Percentiles rank a stretch among this genome's conserved stretches.
phyloP scores from a whole-genome alignment of 1,140 invertebrate species.

The Diorhabda sublineata region DNA sequence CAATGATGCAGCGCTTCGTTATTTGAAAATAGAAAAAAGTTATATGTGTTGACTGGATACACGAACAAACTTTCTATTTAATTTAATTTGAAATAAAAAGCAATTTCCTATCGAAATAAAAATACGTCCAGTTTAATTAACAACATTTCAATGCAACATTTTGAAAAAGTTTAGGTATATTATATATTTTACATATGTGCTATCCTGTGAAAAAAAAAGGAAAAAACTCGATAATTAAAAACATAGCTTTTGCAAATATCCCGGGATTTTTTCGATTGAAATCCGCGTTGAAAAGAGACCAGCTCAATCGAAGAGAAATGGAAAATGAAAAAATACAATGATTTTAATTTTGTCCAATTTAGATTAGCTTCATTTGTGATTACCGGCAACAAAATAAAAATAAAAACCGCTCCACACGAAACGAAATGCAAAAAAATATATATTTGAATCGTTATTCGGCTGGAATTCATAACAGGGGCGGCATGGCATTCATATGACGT shows the following conservation, averaged over 20 bases:
- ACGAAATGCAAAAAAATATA: constrained; percentile 3
- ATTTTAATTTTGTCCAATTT: constrained; percentile 49
- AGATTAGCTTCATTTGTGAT: constrained; percentile 49
- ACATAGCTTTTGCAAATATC: constrained; percentile 15
- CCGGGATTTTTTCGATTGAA: constrained; percentile 15
- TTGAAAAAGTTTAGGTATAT: constrained; percentile 10
- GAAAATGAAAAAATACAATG: constrained; percentile 41
- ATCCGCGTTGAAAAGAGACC: constrained; percentile 1
- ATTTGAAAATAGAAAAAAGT: neutral
- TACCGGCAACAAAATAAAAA: constrained; percentile 34
- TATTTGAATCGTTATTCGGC: neutral
- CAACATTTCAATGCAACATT: constrained; percentile 8
- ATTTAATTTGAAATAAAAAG: constrained; percentile 9
- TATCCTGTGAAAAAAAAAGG: neutral
- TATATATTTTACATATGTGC: constrained; percentile 4
- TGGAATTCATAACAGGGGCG: neutral
- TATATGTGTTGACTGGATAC: neutral
- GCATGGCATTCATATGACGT: neutral
- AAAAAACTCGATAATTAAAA: constrained; percentile 16
- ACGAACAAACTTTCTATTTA: neutral
- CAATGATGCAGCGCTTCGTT: no score
- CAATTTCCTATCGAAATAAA: constrained; percentile 2
- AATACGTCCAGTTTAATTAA: constrained; percentile 12
- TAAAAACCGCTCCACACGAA: neutral
- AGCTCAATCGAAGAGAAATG: constrained; percentile 23